These are phyloP conservation scores for Miniopterus natalensis DNA, from an alignment of 2,113 vertebrate species.

Conservation along the genomic window DNA sequence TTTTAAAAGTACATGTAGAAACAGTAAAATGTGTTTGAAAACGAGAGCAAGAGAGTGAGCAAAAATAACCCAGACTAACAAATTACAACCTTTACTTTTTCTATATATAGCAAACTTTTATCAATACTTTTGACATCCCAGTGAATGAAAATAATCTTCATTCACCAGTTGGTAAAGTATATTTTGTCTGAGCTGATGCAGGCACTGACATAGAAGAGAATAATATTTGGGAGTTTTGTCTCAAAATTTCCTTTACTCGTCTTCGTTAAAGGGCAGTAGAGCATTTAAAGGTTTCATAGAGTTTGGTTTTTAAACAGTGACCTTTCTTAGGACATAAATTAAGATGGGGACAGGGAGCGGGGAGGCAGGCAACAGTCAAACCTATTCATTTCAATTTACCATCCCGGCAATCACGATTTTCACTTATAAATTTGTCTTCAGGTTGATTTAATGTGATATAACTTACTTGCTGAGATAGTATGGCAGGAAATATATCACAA, in stretches of 20 bases:
- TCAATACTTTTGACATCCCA: constrained; percentile 29
- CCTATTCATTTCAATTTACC: neutral
- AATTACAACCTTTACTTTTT: neutral
- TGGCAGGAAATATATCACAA: constrained; percentile 20
- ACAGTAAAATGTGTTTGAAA: constrained; percentile 51
- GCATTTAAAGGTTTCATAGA: constrained; percentile 4
- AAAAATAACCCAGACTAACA: constrained; percentile 47
- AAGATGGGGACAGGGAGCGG: neutral
- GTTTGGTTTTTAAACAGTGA: constrained; percentile 30
- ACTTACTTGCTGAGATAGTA: constrained; percentile 44
- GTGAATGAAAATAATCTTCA: constrained; percentile 58
- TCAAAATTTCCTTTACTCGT: constrained; percentile 5
- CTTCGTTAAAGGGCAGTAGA: constrained; percentile 43
- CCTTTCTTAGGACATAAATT: constrained; percentile 47
- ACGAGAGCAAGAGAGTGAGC: neutral
- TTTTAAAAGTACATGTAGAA: constrained; percentile 21
- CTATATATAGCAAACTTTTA: neutral
- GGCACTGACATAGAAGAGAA: constrained; percentile 8
- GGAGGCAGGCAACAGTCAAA: neutral
- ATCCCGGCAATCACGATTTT: neutral
- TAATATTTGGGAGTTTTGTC: constrained; percentile 45
- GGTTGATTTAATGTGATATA: constrained; percentile 7
- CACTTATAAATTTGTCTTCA: constrained; percentile 33
- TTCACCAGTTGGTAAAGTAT: constrained; percentile 53
- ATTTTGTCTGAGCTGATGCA: constrained; percentile 22